Percentiles rank a stretch among this genome's conserved stretches.
Conservation (phyloP, 2,888 invertebrate genomes). For the Acronicta aceris region DNA sequence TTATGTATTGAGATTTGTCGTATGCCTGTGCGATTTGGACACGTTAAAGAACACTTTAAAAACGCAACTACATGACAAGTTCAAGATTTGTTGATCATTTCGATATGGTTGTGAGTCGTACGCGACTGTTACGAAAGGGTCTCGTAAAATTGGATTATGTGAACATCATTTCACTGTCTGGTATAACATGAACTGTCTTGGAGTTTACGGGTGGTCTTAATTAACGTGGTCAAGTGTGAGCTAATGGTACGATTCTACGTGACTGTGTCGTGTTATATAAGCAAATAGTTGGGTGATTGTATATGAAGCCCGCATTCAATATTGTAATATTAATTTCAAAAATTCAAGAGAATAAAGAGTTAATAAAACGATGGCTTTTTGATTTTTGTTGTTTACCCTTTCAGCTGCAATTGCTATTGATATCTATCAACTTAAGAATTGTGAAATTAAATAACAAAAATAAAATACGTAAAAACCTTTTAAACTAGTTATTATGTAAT, state of each 20-base stretch:
- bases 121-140: constrained; percentile 49
- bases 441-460: constrained; percentile 51
- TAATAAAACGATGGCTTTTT: constrained; percentile 80
- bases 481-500: constrained; percentile 43
- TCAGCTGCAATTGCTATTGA: constrained; percentile 28
- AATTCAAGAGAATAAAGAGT: constrained; percentile 89
- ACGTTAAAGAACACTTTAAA: constrained; percentile 58
- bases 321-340: constrained; percentile 89
- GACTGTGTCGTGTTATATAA: constrained; percentile 88
- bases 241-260: constrained; percentile 75
- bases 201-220: constrained; percentile 47
- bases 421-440: constrained; percentile 34
- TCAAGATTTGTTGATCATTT: constrained; percentile 50
- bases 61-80: constrained; percentile 44
- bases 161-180: constrained; percentile 25
- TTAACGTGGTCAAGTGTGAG: constrained; percentile 70
- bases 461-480: constrained; percentile 49
- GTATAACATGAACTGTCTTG: constrained; percentile 40
- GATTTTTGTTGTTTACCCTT: constrained; percentile 56
- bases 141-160: constrained; percentile 30
- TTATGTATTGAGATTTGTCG: constrained; percentile 83
- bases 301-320: constrained; percentile 89
- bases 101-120: constrained; percentile 56
- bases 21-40: constrained; percentile 68
- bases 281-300: constrained; percentile 88